Percentiles rank a stretch among this genome's conserved stretches.
phyloP scores from a whole-genome alignment of 2,888 invertebrate species.

The Harpagoxenus sublaevis region DNA sequence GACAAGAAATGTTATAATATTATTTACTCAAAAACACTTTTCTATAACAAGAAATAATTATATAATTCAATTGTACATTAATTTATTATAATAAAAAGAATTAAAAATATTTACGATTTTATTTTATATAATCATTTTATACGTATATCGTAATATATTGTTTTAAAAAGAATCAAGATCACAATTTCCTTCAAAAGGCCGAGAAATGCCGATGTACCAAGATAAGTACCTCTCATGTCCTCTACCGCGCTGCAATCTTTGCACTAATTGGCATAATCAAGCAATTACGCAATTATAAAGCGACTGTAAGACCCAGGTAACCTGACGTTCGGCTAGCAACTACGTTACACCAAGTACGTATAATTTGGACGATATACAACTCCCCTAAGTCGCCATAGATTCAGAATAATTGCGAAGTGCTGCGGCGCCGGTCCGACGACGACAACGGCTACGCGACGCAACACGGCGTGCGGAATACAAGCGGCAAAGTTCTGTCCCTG shows the following conservation, averaged over 20 bases:
- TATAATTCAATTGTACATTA: not conserved
- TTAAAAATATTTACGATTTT: slow-evolving; percentile 3
- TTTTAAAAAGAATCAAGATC: not conserved
- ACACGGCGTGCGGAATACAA: slow-evolving; percentile 1
- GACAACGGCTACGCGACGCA: slow-evolving; percentile 21
- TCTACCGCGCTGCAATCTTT: not conserved
- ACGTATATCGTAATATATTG: not conserved
- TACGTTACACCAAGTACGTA: slow-evolving; percentile 76
- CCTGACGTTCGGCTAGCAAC: slow-evolving; percentile 64
- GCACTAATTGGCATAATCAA: slow-evolving; percentile 73
- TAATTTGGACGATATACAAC: slow-evolving; percentile 77
- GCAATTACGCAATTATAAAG: slow-evolving; percentile 68
- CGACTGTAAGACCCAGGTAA: slow-evolving; percentile 23
- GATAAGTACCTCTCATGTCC: slow-evolving; percentile 25
- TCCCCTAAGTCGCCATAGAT: slow-evolving; percentile 75
- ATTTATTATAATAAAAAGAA: not conserved
- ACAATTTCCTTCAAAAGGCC: not conserved
- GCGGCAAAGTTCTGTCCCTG: slow-evolving; percentile 57
- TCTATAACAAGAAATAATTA: not conserved
- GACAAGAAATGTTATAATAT: slow-evolving; percentile 13
- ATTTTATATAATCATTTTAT: not conserved
- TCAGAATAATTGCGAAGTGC: slow-evolving; percentile 76
- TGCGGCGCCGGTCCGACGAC: slow-evolving; percentile 8
- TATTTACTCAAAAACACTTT: slow-evolving; percentile 4
- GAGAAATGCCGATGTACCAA: not conserved